phyloP scores from a whole-genome alignment of 2,797 vertebrate genomes.

The Argyrosomus regius region DNA sequence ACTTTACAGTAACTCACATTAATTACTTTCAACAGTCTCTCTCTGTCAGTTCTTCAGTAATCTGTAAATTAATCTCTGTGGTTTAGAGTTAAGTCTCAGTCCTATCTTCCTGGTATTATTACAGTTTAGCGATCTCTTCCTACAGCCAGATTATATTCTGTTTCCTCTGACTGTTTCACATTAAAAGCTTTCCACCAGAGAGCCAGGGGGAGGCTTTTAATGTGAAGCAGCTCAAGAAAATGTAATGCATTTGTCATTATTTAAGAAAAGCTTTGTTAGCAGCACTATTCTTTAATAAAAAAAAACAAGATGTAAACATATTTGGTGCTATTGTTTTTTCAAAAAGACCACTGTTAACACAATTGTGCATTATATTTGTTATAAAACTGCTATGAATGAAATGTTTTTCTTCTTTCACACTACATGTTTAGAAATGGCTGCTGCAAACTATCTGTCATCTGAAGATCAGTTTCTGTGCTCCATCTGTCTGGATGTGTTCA shows the following conservation, averaged over 20 bases:
- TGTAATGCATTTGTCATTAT: neutral
- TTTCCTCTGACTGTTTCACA: constrained; percentile 1
- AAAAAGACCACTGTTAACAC: too few relatives aligned
- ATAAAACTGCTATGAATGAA: neutral
- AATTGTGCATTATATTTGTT: too few relatives aligned
- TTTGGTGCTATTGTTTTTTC: too few relatives aligned
- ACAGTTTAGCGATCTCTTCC: neutral
- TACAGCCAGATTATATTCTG: neutral
- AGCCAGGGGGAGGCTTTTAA: neutral
- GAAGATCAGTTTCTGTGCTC: constrained; percentile 19
- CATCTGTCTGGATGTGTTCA: constrained; percentile 28
- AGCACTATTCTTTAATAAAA: neutral
- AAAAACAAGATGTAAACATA: neutral
- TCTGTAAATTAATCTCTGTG: neutral
- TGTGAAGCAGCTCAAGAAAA: neutral
- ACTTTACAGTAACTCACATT: neutral
- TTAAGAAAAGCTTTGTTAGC: neutral
- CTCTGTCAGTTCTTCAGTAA: neutral
- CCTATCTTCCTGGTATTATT: neutral
- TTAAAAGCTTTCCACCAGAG: neutral
- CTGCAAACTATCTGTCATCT: neutral
- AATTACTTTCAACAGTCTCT: neutral
- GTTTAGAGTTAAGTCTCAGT: neutral
- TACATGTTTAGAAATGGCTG: constrained; percentile 1
- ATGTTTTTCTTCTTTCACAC: neutral